phyloP scores from a whole-genome alignment of 2,888 invertebrate genomes.

The Meta bourneti region DNA sequence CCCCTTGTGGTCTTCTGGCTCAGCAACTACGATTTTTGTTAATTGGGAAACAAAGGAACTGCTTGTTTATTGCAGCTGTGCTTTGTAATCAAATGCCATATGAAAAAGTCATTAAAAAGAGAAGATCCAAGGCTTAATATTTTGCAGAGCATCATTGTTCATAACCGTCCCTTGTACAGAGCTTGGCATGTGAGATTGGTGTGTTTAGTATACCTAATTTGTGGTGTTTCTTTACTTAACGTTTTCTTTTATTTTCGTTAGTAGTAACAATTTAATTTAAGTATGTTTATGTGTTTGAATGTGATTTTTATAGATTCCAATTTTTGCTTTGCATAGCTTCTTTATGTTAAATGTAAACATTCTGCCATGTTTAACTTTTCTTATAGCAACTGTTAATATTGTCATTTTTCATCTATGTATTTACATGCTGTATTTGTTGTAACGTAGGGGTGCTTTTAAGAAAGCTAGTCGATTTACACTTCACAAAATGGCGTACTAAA shows the following conservation, averaged over 20 bases:
- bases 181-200: constrained; percentile 76
- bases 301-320: constrained; percentile 36
- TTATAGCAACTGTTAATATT: constrained; percentile 43
- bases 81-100: constrained; percentile 60
- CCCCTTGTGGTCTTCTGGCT: constrained; percentile 72
- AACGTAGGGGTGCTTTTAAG: constrained; percentile 56
- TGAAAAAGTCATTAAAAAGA: constrained; percentile 46
- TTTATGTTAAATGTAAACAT: constrained; percentile 41
- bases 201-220: constrained; percentile 72
- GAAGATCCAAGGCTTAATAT: constrained; percentile 67
- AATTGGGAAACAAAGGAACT: constrained; percentile 54
- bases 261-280: constrained; percentile 33
- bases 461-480: constrained; percentile 43
- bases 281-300: constrained; percentile 47
- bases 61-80: constrained; percentile 66
- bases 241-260: constrained; percentile 50
- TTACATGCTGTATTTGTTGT: constrained; percentile 67
- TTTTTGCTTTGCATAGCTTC: constrained; percentile 53
- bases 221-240: constrained; percentile 53
- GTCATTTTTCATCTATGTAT: constrained; percentile 65
- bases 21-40: constrained; percentile 68
- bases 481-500: constrained; percentile 36
- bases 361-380: constrained; percentile 43
- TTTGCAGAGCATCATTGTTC: constrained; percentile 75
- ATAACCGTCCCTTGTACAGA: constrained; percentile 77